Conservation (phyloP, 2,797 vertebrate genomes). For the Calcarius lapponicus region DNA sequence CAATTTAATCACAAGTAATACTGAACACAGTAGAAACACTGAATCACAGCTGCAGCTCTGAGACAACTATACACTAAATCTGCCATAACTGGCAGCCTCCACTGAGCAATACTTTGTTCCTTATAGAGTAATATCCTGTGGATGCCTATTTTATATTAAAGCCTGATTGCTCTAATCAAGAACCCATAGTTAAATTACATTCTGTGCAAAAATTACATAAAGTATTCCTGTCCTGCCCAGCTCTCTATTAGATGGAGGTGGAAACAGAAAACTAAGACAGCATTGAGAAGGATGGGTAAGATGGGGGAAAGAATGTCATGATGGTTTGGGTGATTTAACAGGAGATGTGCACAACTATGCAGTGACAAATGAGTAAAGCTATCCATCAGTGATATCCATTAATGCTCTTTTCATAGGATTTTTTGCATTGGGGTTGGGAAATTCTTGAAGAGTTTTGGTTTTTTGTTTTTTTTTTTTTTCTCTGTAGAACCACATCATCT, state of each 20-base stretch:
- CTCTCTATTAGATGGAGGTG: neutral
- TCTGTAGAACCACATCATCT: neutral
- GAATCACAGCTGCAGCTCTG: neutral
- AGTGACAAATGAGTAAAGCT: neutral
- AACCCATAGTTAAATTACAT: neutral
- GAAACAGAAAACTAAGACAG: neutral
- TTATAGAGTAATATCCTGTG: neutral
- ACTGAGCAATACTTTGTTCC: neutral
- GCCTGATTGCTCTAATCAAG: neutral
- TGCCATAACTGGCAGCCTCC: neutral
- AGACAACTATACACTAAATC: neutral
- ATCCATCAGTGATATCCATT: neutral
- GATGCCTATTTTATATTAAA: neutral
- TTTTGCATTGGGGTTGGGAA: neutral
- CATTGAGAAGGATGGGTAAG: neutral
- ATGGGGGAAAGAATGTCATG: neutral
- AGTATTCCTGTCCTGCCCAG: neutral
- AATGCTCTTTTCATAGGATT: fast-evolving
- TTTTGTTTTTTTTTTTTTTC: neutral
- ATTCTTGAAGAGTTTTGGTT: neutral
- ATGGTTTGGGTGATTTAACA: neutral
- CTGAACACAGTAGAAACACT: neutral
- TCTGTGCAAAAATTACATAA: neutral
- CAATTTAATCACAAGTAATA: neutral
- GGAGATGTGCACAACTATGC: neutral